Base-by-base conservation (phyloP, 1,140 invertebrate genomes). In the Nomia melanderi region DNA sequence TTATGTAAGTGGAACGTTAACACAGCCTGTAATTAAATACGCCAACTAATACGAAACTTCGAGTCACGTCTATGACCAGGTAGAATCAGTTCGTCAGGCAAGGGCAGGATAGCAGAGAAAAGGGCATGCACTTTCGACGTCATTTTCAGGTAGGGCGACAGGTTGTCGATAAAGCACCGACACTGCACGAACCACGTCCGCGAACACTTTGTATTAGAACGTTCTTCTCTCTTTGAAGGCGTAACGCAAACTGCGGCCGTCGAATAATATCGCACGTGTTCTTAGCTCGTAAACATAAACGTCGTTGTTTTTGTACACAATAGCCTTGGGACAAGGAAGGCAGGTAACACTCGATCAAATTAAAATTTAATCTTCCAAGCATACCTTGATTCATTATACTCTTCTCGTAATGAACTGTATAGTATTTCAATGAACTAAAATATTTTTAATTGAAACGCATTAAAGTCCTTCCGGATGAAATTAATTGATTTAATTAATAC, bases 91-190 rank as follows among this genome's bases (percentile, higher is more conserved):
- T 29, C 65, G 39, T 44, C 81, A 64, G 59, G 50, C 36, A 71
- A 14, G 65, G 59, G 50, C 36, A 71, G 20, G 65, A 57, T 41
- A 54, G 72, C 77, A 63, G 67, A 77, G 82, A 83, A 83, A 79
- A 75, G 77, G 81, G 71, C 77, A 41, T 29, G 62, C 76, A 79
- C 82, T 79, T 83, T 65, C 80, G 50, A 73, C 81, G 27, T 79
- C 41, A 71, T 64, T 71, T 50, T 53, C 53, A 56, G 67, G 31
- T 78, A 57, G 54, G 56, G 41, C 77, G 77, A 83, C 82, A 80
- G 81, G 71, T 79, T 83, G 67, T 83, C 82, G 77, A 80, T 84
- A 79, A 83, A 84, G 77, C 71, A 76, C 66, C n/a, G 66, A 57
- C 64, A 75, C 59, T 54, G 69, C 69, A 78, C 39, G 39, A 74